Evolutionary conservation across 2,113 vertebrate species (phyloP).

Genomic region (Centropus bengalensis): DNA sequence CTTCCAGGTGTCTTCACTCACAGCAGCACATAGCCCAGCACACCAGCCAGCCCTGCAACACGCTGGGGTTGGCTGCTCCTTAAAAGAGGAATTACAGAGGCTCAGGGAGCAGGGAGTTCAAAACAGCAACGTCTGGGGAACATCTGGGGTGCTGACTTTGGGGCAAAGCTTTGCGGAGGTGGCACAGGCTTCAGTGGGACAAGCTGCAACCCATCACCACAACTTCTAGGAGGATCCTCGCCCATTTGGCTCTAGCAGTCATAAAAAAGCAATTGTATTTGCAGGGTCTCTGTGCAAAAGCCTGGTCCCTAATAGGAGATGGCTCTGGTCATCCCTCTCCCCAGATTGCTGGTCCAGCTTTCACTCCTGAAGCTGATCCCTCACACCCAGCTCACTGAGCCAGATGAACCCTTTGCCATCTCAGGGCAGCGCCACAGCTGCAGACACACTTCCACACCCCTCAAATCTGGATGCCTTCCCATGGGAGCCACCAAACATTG

Average conservation of each 20-base stretch:
- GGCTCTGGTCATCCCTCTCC: neutral
- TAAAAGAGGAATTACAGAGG: neutral
- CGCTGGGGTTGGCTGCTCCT: neutral
- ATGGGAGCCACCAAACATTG: neutral
- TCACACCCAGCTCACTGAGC: fast-evolving
- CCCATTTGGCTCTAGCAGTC: neutral
- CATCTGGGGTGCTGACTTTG: neutral
- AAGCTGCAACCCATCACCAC: fast-evolving
- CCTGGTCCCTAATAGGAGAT: neutral
- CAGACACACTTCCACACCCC: neutral
- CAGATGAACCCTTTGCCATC: neutral
- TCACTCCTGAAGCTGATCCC: fast-evolving
- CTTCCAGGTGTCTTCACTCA: fast-evolving
- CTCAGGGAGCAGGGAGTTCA: fast-evolving
- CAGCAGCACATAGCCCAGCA: neutral
- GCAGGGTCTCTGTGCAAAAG: fast-evolving
- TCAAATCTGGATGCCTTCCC: neutral
- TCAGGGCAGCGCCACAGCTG: neutral
- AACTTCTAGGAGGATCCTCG: neutral
- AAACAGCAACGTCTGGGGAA: fast-evolving
- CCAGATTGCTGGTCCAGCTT: neutral
- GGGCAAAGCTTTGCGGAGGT: neutral
- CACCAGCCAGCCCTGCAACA: fast-evolving
- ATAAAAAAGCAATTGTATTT: neutral
- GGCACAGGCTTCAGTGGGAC: neutral